Base-by-base conservation (phyloP, 2,888 invertebrate genomes). In the Drosophila parthenogenetica region DNA sequence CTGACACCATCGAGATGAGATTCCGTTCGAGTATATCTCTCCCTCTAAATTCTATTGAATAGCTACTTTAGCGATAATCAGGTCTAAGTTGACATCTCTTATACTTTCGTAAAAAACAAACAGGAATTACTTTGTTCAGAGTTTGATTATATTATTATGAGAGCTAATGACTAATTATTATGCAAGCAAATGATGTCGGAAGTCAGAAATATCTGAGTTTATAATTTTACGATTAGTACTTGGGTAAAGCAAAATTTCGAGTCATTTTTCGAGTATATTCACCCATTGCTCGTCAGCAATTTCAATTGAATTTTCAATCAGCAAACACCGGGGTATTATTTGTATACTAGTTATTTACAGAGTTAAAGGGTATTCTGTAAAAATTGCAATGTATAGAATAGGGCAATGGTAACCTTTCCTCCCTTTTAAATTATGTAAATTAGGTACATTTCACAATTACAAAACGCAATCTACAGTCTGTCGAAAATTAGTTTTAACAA, bases 61-160 rank as follows among this genome's bases (percentile, higher is more conserved):
- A n/a, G 8, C 8, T 4, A 39, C n/a, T 22, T 13, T 13, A 29
- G 14, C 43, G 77, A 77, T 77, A 77, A 77, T 65, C 50, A n/a
- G 2, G 1, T n/a, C 11, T 14, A 14, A 8, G 5, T 10, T 5
- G 2, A 1, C 16, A 16, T 35, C 71, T 69, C 71, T 69, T 69
- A 69, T 69, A 63, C 22, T n/a, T 5, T n/a, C 8, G 29, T 29
- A 13, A 35, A 35, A 35, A 13, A 13, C 39, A 2, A 37, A 19
- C 7, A 35, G 49, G 4, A 19, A 22, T 29, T n/a, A 32, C 14
- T 35, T 35, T 13, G 43, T n/a, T 3, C 11, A 37, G 4, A 35
- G 2, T 25, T 37, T 4, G 4, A 14, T 51, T 42, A 32, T 16
- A 4, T 17, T 10, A 0, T 40, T 35, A 37, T 25, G 40, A 69